Percentiles rank a stretch among this genome's conserved stretches.
Evolutionary conservation across 2,113 vertebrate genomes (phyloP).

Genomic region (Pseudorasbora parva): DNA sequence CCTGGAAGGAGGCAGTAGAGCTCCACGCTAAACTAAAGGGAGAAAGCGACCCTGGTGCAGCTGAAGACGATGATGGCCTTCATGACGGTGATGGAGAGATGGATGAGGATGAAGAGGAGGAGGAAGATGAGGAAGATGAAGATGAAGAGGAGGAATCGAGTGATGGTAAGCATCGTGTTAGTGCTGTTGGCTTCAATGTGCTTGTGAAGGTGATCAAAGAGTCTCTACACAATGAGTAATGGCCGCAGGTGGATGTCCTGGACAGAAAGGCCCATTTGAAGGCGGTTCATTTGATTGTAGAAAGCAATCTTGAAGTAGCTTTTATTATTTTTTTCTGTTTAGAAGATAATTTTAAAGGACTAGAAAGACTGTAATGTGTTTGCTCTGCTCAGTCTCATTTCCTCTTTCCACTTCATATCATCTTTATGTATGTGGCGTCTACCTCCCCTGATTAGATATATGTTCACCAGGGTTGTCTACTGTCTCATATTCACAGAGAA

Average conservation of each 20-base stretch:
- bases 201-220: neutral
- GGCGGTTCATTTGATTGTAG: neutral
- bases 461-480: neutral
- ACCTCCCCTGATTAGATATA: neutral
- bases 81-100: slow-evolving; percentile 66
- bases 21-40: slow-evolving; percentile 88
- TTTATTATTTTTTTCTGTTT: neutral
- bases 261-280: neutral
- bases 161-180: slow-evolving; percentile 78
- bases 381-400: slow-evolving; percentile 12
- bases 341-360: neutral
- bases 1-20: slow-evolving; percentile 92
- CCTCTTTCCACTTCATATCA: slow-evolving; percentile 37
- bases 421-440: slow-evolving; percentile 29
- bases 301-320: neutral
- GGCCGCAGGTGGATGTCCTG: neutral
- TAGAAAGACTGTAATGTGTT: slow-evolving; percentile 26
- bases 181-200: neutral
- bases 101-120: slow-evolving; percentile 54
- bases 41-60: slow-evolving; percentile 72
- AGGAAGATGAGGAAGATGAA: slow-evolving; percentile 56
- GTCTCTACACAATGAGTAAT: neutral
- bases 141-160: slow-evolving; percentile 80
- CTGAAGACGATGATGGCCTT: slow-evolving; percentile 65
- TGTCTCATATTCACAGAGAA: slow-evolving; percentile 6